A percentile compares a stretch with the other conserved stretches of the same genome.
These are phyloP conservation scores for Panagrolaimus sp. DNA, from an alignment of 1,140 invertebrate species.

Conservation along the genomic window DNA sequence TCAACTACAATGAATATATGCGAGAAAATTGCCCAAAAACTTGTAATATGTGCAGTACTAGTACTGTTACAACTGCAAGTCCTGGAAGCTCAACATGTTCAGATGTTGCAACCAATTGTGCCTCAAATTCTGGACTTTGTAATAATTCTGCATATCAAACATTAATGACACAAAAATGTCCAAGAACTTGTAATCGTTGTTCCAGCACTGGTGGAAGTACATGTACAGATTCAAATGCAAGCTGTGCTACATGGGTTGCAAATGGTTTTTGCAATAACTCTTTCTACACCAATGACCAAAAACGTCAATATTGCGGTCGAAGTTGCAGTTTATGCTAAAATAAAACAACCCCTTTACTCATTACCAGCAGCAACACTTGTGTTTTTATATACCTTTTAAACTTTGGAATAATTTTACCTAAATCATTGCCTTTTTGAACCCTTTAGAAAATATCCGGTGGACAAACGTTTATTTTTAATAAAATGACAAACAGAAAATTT, in stretches of 20 bases:
- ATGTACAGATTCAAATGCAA: background rate
- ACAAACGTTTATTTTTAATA: no score
- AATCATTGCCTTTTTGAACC: no score
- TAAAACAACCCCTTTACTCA: no score
- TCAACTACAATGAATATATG: background rate
- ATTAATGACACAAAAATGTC: background rate
- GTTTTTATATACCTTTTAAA: no score
- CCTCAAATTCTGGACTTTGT: background rate
- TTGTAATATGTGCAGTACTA: background rate
- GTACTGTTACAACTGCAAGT: background rate
- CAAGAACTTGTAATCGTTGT: background rate
- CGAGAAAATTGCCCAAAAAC: background rate
- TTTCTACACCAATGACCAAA: background rate
- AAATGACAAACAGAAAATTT: no score
- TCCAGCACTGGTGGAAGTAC: background rate
- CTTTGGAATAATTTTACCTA: no score
- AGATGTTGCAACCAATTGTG: background rate
- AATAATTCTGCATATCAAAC: background rate
- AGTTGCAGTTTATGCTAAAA: slow-evolving; percentile 1
- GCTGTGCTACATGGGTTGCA: slow-evolving; percentile 2
- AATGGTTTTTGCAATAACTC: background rate
- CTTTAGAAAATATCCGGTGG: no score
- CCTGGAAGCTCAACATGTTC: background rate
- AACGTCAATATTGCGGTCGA: background rate
- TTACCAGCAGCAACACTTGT: no score